Evolutionary conservation across 2,113 vertebrate genomes (phyloP), one percentile per base, ranked within the genome.

Genomic region (Emberiza fucata): DNA sequence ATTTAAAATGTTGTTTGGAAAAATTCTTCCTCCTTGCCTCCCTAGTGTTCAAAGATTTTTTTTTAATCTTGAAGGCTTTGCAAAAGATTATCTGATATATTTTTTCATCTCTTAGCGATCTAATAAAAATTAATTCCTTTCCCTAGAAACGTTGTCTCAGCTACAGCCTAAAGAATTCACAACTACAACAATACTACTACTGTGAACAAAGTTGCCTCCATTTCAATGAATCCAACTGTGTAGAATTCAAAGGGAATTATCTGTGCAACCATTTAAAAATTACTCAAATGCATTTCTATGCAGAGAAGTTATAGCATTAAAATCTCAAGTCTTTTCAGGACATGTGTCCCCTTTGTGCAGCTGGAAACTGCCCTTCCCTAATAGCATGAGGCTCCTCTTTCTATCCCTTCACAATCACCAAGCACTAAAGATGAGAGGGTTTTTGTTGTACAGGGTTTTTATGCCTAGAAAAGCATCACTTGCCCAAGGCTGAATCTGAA

Each of bases 401-500:
- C 87, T 80, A 51, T 69, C 33, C 61, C 71, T 88, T 87, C 13
- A 51, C 7, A 42, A 82, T 63, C 75, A 91, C 59, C 66, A 88
- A 70, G 35, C 94, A 77, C 85, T 91, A 65, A 88, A 91, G 91
- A 92, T 88, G 87, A 94, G 89, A 92, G 59, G 29, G 54, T 25
- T 95, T 94, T 97, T 95, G 72, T 95, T 96, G 37, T 69, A 79
- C 28, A 39, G 80, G 35, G 56, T 8, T 95, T 94, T 95, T 85
- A 76, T 95, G 75, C 68, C 81, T 95, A 91, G 91, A 94, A 95
- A 92, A 95, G 66, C 87, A 82, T 65, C 63, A 21, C 35, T 95
- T 0, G 66, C 94, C 86, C 68, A 82, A 90, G 94, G 90, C 93
- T 85, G 65, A 88, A 81, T 95, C 70, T 94, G 79, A 93, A 53